Base-by-base conservation (phyloP, 2,113 vertebrate genomes). In the Ellobius talpinus region DNA sequence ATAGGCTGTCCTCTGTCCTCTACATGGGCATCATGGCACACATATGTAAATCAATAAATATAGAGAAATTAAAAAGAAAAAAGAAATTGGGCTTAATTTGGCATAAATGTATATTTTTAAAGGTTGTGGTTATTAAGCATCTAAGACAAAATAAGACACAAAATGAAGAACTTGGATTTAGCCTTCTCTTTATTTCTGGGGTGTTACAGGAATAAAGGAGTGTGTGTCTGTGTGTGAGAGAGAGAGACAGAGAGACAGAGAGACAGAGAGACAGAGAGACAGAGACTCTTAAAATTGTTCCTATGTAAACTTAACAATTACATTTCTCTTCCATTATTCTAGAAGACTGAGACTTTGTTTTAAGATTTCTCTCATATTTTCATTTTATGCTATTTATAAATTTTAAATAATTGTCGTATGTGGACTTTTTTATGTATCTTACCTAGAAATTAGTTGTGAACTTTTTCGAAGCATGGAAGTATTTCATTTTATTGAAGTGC, bases 361-460 rank as follows among this genome's bases (percentile, higher is more conserved):
- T 3, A 65, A 65, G 8, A 65, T 92, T 81, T 87, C 55, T 93
- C 26, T 65, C 1, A 74, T 5, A 68, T 31, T 70, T 92, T 91
- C 3, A 78, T 81, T 78, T 81, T 72, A 66, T 0, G 70, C 4
- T 72, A 31, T 77, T 88, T 21, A 79, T 87, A 96, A 65, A 88
- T 89, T 55, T 8, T 47, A 93, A 94, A 76, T 78, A 94, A 94
- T 84, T n/a, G 7, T 86, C 29, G 50, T 50, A 86, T 92, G 12
- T 58, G 24, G 5, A 74, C 45, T 87, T 95, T 73, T 73, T 73
- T n/a, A 65, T 76, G 66, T 94, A 82, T 85, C 92, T 87, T 93
- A 89, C 58, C 68, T 93, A 61, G 36, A 3, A 52, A 72, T 93
- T 94, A 90, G 72, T 91, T 96, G 42, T 94, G 63, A 82, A 61